phyloP scores from a whole-genome alignment of 2,797 vertebrate genomes.

The Falco cherrug region DNA sequence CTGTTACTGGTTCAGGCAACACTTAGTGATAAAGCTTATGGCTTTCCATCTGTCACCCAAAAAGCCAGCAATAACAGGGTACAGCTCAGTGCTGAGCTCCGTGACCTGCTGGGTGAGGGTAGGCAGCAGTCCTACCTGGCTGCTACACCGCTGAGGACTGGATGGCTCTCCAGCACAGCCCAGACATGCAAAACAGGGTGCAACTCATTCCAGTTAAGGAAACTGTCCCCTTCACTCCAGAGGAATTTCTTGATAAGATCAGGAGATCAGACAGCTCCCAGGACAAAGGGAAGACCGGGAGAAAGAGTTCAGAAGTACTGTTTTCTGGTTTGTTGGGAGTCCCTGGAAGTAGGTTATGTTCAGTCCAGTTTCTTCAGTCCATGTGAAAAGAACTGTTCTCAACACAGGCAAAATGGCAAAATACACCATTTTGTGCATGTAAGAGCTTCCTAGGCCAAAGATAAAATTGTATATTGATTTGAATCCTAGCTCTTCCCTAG shows the following conservation, averaged over 20 bases:
- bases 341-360: neutral
- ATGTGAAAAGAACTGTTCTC: neutral
- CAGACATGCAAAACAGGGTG: neutral
- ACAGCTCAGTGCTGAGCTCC: neutral
- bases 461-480: neutral
- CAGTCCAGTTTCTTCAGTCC: neutral
- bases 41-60: conserved; percentile 40
- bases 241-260: neutral
- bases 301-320: neutral
- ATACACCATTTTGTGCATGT: neutral
- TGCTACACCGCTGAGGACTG: neutral
- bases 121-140: neutral
- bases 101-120: neutral
- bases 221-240: neutral
- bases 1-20: conserved; percentile 48
- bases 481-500: neutral
- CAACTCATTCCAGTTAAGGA: neutral
- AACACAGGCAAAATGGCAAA: neutral
- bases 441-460: neutral
- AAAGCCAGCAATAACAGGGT: neutral
- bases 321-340: neutral
- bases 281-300: neutral
- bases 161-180: neutral
- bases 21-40: conserved; percentile 56
- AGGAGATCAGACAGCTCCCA: rapidly evolving